Percentiles rank a stretch among this genome's conserved stretches.
These are phyloP conservation scores for Agrotis puta DNA, from an alignment of 2,888 invertebrate genomes.

Conservation along the genomic window DNA sequence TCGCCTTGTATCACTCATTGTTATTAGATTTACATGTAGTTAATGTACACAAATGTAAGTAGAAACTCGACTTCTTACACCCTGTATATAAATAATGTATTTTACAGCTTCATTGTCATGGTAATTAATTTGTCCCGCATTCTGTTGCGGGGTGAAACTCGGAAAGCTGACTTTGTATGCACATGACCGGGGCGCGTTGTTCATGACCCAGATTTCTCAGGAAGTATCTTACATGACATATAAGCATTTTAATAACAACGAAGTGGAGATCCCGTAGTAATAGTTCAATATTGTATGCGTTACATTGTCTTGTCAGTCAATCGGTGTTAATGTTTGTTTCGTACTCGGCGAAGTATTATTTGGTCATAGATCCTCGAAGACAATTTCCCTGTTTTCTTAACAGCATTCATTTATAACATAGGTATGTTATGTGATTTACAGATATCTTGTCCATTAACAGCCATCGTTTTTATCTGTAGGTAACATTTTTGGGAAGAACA, in stretches of 20 bases:
- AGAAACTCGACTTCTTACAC: slow-evolving; percentile 72
- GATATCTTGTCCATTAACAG: too few relatives aligned
- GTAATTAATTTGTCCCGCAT: slow-evolving; percentile 86
- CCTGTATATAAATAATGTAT: slow-evolving; percentile 84
- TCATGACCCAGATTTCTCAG: slow-evolving; percentile 70
- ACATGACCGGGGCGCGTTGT: slow-evolving; percentile 70
- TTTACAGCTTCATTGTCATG: slow-evolving; percentile 83
- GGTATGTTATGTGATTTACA: background rate
- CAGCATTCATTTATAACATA: background rate
- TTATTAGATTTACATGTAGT: slow-evolving; percentile 60
- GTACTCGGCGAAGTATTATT: slow-evolving; percentile 28
- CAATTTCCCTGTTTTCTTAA: slow-evolving; percentile 3
- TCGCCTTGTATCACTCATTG: slow-evolving; percentile 39
- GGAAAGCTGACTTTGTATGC: slow-evolving; percentile 70
- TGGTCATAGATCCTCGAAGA: background rate
- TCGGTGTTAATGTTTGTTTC: slow-evolving; percentile 22
- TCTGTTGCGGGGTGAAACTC: slow-evolving; percentile 79
- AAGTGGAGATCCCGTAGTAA: slow-evolving; percentile 66
- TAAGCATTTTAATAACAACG: slow-evolving; percentile 70
- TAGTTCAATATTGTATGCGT: slow-evolving; percentile 49
- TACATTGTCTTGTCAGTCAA: slow-evolving; percentile 52
- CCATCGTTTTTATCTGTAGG: too few relatives aligned
- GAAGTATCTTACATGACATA: slow-evolving; percentile 71
- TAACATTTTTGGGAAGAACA: too few relatives aligned
- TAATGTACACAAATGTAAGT: slow-evolving; percentile 76